A percentile compares a stretch with the other conserved stretches of the same genome.
These are phyloP conservation scores for Tridacna gigas DNA, from an alignment of 2,888 invertebrate species.

Conservation along the genomic window DNA sequence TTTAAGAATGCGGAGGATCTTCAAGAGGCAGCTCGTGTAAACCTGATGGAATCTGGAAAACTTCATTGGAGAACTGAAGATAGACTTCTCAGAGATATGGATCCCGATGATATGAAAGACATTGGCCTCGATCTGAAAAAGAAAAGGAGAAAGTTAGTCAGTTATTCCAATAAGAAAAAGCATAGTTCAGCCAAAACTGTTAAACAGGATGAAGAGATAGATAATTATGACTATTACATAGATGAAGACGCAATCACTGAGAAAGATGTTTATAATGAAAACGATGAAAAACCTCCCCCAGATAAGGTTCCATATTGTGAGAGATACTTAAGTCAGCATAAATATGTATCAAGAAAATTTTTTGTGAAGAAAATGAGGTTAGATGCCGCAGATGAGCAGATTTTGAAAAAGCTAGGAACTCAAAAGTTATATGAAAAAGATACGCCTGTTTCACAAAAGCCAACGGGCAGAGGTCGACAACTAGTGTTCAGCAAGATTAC, in stretches of 20 bases:
- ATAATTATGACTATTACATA: conserved; percentile 36
- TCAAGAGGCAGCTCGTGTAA: conserved; percentile 52
- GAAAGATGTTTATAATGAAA: conserved; percentile 59
- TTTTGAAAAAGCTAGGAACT: conserved; percentile 77
- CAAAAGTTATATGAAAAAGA: conserved; percentile 56
- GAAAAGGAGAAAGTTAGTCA: conserved; percentile 69
- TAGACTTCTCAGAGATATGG: conserved; percentile 69
- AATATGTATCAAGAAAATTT: conserved; percentile 62
- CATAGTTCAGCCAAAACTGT: conserved; percentile 9
- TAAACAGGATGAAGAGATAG: conserved; percentile 34
- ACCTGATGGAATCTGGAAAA: conserved; percentile 66
- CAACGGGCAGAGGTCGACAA: conserved; percentile 2
- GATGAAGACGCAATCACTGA: conserved; percentile 55
- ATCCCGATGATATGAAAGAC: conserved; percentile 72
- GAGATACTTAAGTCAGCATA: conserved; percentile 59
- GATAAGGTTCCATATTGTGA: conserved; percentile 59
- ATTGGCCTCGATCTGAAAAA: conserved; percentile 73
- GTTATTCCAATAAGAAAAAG: conserved; percentile 62
- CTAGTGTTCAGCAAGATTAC: conserved; percentile 58
- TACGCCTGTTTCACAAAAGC: background rate
- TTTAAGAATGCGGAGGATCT: conserved; percentile 60
- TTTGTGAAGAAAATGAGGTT: conserved; percentile 67
- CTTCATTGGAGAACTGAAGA: conserved; percentile 75
- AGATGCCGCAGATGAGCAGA: conserved; percentile 68
- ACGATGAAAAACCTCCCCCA: conserved; percentile 47